phyloP scores from a whole-genome alignment of 1,140 invertebrate genomes.

The Drosophila triauraria region DNA sequence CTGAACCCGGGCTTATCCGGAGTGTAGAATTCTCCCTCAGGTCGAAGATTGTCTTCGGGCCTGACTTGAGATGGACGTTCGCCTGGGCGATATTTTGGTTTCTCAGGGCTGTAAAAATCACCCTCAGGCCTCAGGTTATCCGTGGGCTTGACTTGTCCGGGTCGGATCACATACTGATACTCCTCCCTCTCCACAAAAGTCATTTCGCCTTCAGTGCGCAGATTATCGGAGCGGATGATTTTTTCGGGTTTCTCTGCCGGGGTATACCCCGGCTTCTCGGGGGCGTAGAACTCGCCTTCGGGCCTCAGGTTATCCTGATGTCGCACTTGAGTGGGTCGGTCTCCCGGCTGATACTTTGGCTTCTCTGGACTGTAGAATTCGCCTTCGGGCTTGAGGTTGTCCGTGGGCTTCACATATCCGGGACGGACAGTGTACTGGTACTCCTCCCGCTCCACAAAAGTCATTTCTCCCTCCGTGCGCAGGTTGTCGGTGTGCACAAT shows the following conservation, averaged over 20 bases:
- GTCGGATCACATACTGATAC: conserved; percentile 86
- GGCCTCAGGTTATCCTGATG: conserved; percentile 87
- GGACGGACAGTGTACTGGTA: conserved; percentile 86
- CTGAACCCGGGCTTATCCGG: conserved; percentile 70
- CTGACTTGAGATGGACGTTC: conserved; percentile 85
- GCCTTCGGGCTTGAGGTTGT: conserved; percentile 88
- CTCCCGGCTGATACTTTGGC: conserved; percentile 55
- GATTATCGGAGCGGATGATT: conserved; percentile 87
- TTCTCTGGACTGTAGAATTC: conserved; percentile 86
- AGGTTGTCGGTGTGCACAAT: conserved; percentile 86
- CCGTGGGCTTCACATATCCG: conserved; percentile 86
- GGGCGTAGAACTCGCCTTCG: conserved; percentile 89
- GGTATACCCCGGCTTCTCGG: conserved; percentile 86
- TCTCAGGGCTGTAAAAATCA: conserved; percentile 85
- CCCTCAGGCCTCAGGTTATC: conserved; percentile 88
- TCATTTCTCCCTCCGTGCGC: conserved; percentile 86
- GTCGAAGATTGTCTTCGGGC: conserved; percentile 75
- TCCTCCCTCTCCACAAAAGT: conserved; percentile 84
- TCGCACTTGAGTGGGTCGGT: conserved; percentile 84
- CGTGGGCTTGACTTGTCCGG: conserved; percentile 87
- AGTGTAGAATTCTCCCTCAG: conserved; percentile 62
- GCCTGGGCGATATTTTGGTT: conserved; percentile 79
- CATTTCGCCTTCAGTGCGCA: conserved; percentile 88
- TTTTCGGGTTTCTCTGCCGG: conserved; percentile 87
- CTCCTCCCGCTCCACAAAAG: conserved; percentile 86